Base-by-base conservation (phyloP, 2,113 vertebrate species). In the Camelus dromedarius region DNA sequence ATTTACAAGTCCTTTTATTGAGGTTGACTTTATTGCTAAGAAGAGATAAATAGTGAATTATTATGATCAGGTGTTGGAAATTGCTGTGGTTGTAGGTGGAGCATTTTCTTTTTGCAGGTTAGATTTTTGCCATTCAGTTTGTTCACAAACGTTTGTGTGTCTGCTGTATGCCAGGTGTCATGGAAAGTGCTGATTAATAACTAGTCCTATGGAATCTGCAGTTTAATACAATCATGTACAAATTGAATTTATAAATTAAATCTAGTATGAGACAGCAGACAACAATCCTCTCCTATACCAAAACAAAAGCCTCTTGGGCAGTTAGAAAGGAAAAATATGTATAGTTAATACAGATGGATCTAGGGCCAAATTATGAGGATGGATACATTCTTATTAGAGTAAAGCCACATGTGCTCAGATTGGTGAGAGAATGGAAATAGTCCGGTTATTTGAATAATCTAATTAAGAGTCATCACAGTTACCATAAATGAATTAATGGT, bases 191-290 rank as follows among this genome's bases (percentile, higher is more conserved):
- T 64, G 18, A n/a, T 73, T 73, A 89, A 32, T n/a, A 66, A 80
- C 80, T 73, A 76, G 6, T 90, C 18, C 52, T 90, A 4, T 19
- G 77, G 70, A 80, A 75, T 89, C 79, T 95, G 35, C 13, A 89
- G 22, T 79, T 83, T 95, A 93, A 88, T 77, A 11, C 50, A 97
- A 52, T 84, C 20, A 79, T 62, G 5, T 38, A 72, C 54, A 88
- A 60, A 81, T 38, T 82, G 42, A 97, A 84, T 80, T 88, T 94
- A 64, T 95, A 81, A 91, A 32, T 84, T 89, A 72, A 83, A 69
- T 93, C 81, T 80, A 20, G 38, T 86, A 30, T 70, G 50, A 91
- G 95, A 75, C 6, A 72, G 9, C 46, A 92, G 88, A 60, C 8
- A 81, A 35, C 16, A 90, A 6, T 82, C 52, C 0, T 94, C n/a